Base-by-base conservation (phyloP, 1,140 invertebrate species). In the Cyclina sinensis region DNA sequence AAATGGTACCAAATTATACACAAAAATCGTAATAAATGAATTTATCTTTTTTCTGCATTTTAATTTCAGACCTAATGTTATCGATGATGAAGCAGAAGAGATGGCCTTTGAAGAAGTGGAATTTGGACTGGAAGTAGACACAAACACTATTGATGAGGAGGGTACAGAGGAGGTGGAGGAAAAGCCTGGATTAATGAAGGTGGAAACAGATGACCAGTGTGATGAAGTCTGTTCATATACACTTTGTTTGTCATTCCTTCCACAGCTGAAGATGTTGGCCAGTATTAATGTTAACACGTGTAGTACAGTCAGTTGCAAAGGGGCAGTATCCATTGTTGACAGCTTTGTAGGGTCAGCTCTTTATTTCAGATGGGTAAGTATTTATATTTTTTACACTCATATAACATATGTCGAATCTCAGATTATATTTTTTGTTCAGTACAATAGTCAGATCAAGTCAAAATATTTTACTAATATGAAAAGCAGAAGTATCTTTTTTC, bases 331-430 rank as follows among this genome's bases (percentile, higher is more conserved):
- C 12, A 73, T 73, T 12, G 21, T 12, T 0, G 35, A 32, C 9
- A 11, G 35, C 24, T 73, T 30, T 37, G 68, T 73, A 9, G 68
- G 68, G 35, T 73, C 68, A 21, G 68, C 68, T 43, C 4, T 73
- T 18, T 73, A 73, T 43, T 35, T 73, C 14, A 73, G 35, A 73
- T 73, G 68, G 68, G 68, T 73, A 73, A 35, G 68, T 35, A 21
- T 57, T 18, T 57, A 3, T 57, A 43, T 14, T 14, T 14, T 43
- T 4, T 43, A 43, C 5, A 14, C 5, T 43, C 14, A 43, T 14
- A 43, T 43, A n/a, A n/a, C n/a, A 14, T 43, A 43, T 43, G 43
- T 7, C 14, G 4, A 43, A 43, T 4, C 43, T 43, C 14, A 43
- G 14, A 14, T 14, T 43, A 43, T 4, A 4, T 43, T 4, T 14